These are phyloP conservation scores for Potamarius usumacintae DNA, from an alignment of 2,113 vertebrate genomes.

Conservation along the genomic window DNA sequence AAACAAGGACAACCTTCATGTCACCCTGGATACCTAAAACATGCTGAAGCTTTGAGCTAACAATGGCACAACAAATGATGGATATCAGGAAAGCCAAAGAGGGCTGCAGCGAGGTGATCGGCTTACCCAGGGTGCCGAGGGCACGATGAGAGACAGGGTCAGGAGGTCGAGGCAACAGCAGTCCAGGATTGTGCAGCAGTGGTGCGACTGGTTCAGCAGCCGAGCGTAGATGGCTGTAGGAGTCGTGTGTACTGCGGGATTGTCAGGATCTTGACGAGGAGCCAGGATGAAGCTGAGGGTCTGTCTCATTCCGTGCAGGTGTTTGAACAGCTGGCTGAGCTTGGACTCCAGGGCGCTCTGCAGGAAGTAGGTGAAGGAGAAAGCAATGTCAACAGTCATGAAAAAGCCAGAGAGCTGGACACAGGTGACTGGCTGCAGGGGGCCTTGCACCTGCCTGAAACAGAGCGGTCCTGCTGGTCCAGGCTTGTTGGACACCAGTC, in stretches of 20 bases:
- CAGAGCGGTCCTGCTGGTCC: constrained; percentile 18
- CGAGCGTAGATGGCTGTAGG: constrained; percentile 49
- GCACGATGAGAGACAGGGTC: constrained; percentile 66
- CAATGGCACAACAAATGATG: constrained; percentile 37
- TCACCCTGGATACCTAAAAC: constrained; percentile 32
- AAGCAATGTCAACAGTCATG: constrained; percentile 44
- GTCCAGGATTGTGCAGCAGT: constrained; percentile 59
- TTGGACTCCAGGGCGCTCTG: constrained; percentile 65
- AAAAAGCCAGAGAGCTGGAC: constrained; percentile 19
- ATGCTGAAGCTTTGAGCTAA: constrained; percentile 27
- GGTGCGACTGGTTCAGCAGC: constrained; percentile 58
- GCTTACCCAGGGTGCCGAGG: constrained; percentile 65
- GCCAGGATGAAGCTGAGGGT: constrained; percentile 61
- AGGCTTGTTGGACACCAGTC: constrained; percentile 42
- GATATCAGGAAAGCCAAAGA: constrained; percentile 20
- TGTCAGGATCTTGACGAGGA: constrained; percentile 50
- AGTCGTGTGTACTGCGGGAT: constrained; percentile 41
- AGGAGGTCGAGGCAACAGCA: constrained; percentile 64
- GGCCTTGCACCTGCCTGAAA: constrained; percentile 50
- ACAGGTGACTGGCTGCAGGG: constrained; percentile 48
- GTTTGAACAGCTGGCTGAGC: constrained; percentile 67
- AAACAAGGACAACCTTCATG: constrained; percentile 48
- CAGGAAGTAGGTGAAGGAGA: constrained; percentile 33
- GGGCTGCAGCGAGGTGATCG: constrained; percentile 41
- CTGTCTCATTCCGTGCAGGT: constrained; percentile 69